Evolutionary conservation across 2,113 vertebrate genomes (phyloP).

Genomic region (Cyprinodon variegatus): DNA sequence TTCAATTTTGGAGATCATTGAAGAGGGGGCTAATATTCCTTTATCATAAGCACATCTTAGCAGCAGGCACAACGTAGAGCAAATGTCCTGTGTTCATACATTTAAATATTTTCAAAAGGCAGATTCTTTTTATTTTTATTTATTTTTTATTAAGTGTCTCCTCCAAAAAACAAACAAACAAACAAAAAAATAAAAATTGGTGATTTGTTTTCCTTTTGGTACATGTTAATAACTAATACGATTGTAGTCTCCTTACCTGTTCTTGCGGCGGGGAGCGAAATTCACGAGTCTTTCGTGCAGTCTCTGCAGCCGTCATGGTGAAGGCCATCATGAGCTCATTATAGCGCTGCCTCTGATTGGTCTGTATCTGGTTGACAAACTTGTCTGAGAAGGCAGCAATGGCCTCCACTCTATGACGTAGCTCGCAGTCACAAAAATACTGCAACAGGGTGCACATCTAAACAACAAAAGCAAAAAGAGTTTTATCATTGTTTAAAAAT

Average conservation of each 20-base stretch:
- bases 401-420: slow-evolving; percentile 92
- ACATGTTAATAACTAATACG: not conserved
- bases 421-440: slow-evolving; percentile 94
- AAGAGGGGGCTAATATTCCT: too few relatives aligned
- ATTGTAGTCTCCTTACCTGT: slow-evolving; percentile 80
- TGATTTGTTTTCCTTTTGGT: not conserved
- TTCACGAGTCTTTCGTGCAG: slow-evolving; percentile 90
- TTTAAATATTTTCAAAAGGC: too few relatives aligned
- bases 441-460: slow-evolving; percentile 95
- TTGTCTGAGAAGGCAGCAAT: slow-evolving; percentile 89
- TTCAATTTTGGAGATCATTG: too few relatives aligned
- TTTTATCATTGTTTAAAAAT: not conserved
- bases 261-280: slow-evolving; percentile 95
- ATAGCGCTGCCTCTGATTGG: slow-evolving; percentile 89
- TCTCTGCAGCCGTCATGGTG: slow-evolving; percentile 92
- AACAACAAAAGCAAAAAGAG: slow-evolving; percentile 19
- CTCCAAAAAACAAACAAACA: too few relatives aligned
- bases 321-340: slow-evolving; percentile 87
- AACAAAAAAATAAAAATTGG: too few relatives aligned
- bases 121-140: too few relatives aligned
- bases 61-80: too few relatives aligned
- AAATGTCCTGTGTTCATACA: too few relatives aligned
- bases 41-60: too few relatives aligned
- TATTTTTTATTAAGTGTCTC: too few relatives aligned
- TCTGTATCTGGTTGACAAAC: slow-evolving; percentile 87